Evolutionary conservation across 2,888 invertebrate species (phyloP).

Genomic region (Phengaris arion): DNA sequence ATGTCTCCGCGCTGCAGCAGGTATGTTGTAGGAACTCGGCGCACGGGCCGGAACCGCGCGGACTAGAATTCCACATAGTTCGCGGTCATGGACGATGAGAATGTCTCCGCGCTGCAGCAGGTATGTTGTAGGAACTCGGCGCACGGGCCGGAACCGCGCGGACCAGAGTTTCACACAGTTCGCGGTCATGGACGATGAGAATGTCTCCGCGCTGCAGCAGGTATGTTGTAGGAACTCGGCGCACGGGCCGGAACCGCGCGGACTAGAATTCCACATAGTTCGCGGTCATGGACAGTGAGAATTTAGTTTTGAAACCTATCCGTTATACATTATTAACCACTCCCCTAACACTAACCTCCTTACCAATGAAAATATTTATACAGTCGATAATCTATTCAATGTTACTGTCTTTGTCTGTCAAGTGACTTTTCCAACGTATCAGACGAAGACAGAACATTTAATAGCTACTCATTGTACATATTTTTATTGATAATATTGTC

Average conservation of each 20-base stretch:
- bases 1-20: constrained; percentile 92
- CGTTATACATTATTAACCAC: too few relatives aligned
- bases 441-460: too few relatives aligned
- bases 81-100: constrained; percentile 95
- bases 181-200: constrained; percentile 95
- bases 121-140: constrained; percentile 47
- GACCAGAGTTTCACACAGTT: constrained; percentile 92
- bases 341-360: too few relatives aligned
- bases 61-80: constrained; percentile 92
- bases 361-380: too few relatives aligned
- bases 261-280: constrained; percentile 92
- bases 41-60: constrained; percentile 73
- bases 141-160: constrained; percentile 75
- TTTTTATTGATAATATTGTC: background rate
- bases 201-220: constrained; percentile 92
- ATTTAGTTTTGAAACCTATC: constrained; percentile 69
- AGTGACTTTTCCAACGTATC: too few relatives aligned
- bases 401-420: too few relatives aligned
- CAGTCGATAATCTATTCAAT: too few relatives aligned
- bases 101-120: constrained; percentile 92
- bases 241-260: constrained; percentile 73
- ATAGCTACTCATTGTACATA: too few relatives aligned
- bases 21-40: constrained; percentile 46
- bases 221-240: constrained; percentile 46
- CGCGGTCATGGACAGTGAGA: constrained; percentile 95